Conservation (phyloP, 2,113 vertebrate species). For the Calyptommatus sinebrachiatus region DNA sequence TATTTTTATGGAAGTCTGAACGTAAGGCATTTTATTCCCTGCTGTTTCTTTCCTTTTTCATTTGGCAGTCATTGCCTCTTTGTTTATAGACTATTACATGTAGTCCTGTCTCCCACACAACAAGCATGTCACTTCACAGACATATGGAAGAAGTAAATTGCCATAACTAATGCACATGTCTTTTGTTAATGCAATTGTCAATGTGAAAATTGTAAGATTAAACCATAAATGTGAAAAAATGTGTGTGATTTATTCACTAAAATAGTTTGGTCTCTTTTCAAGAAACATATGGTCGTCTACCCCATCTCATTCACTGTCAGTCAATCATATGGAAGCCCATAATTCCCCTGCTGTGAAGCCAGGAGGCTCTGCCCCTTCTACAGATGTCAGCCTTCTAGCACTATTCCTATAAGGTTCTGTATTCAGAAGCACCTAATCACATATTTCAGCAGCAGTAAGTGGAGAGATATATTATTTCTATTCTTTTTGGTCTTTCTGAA, state of each 20-base stretch:
- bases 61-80: slow-evolving; percentile 40
- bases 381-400: background rate
- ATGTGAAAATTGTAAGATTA: slow-evolving; percentile 15
- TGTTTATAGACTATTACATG: slow-evolving; percentile 32
- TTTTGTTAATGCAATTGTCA: slow-evolving; percentile 34
- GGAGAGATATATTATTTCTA: background rate
- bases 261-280: slow-evolving; percentile 1
- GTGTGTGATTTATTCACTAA: background rate
- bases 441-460: background rate
- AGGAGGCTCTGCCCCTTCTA: background rate
- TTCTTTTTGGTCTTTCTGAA: background rate
- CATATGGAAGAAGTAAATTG: slow-evolving; percentile 41
- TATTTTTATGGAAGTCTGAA: slow-evolving; percentile 34
- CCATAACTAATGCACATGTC: slow-evolving; percentile 20
- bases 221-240: slow-evolving; percentile 31
- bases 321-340: background rate
- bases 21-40: slow-evolving; percentile 25
- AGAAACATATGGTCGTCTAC: slow-evolving; percentile 15
- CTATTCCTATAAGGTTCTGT: fast-evolving
- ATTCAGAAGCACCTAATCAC: slow-evolving; percentile 6
- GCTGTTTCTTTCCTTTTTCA: slow-evolving; percentile 18
- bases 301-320: background rate
- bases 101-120: slow-evolving; percentile 30
- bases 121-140: slow-evolving; percentile 10
- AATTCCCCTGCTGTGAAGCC: slow-evolving; percentile 6